These are phyloP conservation scores for Tipula helvola DNA, from an alignment of 2,888 invertebrate species.

Conservation along the genomic window DNA sequence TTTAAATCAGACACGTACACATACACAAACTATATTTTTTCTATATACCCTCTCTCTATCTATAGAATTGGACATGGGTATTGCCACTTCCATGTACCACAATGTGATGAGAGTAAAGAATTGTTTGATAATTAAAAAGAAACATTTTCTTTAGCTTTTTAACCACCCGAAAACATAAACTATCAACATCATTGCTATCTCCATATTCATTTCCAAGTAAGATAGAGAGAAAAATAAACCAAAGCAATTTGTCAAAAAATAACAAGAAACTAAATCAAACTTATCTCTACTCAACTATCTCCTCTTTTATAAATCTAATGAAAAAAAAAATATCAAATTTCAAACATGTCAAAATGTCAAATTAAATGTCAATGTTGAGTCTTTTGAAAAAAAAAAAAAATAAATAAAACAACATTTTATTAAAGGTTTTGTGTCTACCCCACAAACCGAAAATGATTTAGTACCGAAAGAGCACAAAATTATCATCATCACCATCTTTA, in stretches of 20 bases:
- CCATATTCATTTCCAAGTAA: background rate
- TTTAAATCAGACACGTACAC: background rate
- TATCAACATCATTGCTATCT: background rate
- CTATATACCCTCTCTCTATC: background rate
- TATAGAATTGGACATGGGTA: background rate
- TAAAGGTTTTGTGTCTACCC: background rate
- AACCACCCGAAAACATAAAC: background rate
- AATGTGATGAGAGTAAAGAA: background rate
- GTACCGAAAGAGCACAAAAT: background rate
- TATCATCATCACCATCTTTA: background rate
- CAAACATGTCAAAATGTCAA: background rate
- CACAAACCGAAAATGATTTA: background rate
- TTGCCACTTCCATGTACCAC: background rate
- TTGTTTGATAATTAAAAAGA: background rate
- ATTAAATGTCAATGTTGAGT: background rate
- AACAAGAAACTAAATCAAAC: conserved; percentile 4
- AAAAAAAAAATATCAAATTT: background rate
- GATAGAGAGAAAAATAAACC: background rate
- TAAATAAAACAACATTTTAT: background rate
- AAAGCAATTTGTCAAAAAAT: background rate
- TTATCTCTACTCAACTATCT: background rate
- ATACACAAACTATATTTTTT: background rate
- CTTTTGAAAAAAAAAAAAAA: background rate
- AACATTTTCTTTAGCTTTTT: background rate
- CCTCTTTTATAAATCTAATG: background rate